Base-by-base conservation (phyloP, 2,888 invertebrate genomes). In the Drosophila melanosoma region DNA sequence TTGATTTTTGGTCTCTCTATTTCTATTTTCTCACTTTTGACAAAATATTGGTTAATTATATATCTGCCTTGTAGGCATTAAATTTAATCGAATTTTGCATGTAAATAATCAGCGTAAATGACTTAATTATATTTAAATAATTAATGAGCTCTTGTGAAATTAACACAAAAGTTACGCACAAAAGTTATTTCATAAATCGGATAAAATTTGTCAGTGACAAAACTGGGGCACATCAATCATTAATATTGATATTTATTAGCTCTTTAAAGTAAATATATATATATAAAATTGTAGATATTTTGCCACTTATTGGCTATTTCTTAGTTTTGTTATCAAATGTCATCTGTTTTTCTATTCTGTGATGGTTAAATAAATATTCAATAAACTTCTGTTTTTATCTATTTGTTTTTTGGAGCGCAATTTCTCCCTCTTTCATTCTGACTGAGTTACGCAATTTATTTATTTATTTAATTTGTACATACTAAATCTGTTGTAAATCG, bases 171-270 rank as follows among this genome's bases (percentile, higher is more conserved):
- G 38, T 69, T 68, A 32, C 38, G 69, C 56, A 20, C 23, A 69
- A 49, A 49, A 49, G 33, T 57, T 48, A 53, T n/a, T 23, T 10
- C 48, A 23, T 71, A 35, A 48, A 57, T 38, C 45, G 26, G 35
- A 61, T 20, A 57, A 53, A 45, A 58, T 57, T 40, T 35, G 20
- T 35, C 38, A 57, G 35, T 29, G 49, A 23, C 38, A 48, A 76
- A 69, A 48, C 36, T 32, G 20, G 7, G 20, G 11, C 32, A 56
- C 36, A 57, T 76, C 77, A 76, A 59, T 72, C 57, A 51, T 58
- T 42, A 59, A 35, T 35, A 51, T 51, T 35, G 15, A 69, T 58
- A 51, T 40, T n/a, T 59, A 49, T 68, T 69, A 56, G 35, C 38
- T 26, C 26, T 36, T 32, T 48, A 26, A 20, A 38, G 48, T 48